Percentiles rank a stretch among this genome's conserved stretches.
Conservation (phyloP, 2,888 invertebrate genomes). For the Abrostola tripartita region DNA sequence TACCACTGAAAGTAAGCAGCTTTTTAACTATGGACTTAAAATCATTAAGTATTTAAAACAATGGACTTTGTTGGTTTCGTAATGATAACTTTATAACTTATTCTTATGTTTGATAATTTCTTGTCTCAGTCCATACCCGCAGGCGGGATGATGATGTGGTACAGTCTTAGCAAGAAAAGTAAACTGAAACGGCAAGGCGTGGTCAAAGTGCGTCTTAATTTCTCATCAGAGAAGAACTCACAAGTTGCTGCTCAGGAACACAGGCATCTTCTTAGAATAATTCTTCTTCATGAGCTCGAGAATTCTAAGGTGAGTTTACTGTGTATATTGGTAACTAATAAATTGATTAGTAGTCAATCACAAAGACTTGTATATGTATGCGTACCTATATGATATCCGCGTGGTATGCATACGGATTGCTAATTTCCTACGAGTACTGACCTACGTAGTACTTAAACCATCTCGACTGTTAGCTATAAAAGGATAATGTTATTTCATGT, state of each 20-base stretch:
- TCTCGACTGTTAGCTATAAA: constrained; percentile 15
- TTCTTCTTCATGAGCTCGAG: constrained; percentile 94
- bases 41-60: too few relatives aligned
- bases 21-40: not conserved
- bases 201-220: constrained; percentile 93
- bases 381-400: not conserved
- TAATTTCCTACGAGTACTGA: constrained; percentile 33
- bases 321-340: constrained; percentile 24
- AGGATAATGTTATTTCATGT: constrained; percentile 18
- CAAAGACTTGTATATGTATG: not conserved
- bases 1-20: constrained; percentile 93
- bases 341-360: constrained; percentile 21
- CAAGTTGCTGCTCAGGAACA: constrained; percentile 96
- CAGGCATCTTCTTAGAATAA: constrained; percentile 92
- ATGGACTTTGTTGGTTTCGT: too few relatives aligned
- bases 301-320: constrained; percentile 89
- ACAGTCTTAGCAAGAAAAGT: constrained; percentile 94
- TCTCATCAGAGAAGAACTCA: constrained; percentile 95
- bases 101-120: not conserved
- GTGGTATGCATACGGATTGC: constrained; percentile 34
- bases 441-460: constrained; percentile 24
- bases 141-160: constrained; percentile 97
- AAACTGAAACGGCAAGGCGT: constrained; percentile 95
- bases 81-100: not conserved
- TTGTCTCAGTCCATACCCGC: constrained; percentile 95